A percentile compares a stretch with the other conserved stretches of the same genome.
These are phyloP conservation scores for Crocuta crocuta DNA, from an alignment of 2,113 vertebrate genomes.

Conservation along the genomic window DNA sequence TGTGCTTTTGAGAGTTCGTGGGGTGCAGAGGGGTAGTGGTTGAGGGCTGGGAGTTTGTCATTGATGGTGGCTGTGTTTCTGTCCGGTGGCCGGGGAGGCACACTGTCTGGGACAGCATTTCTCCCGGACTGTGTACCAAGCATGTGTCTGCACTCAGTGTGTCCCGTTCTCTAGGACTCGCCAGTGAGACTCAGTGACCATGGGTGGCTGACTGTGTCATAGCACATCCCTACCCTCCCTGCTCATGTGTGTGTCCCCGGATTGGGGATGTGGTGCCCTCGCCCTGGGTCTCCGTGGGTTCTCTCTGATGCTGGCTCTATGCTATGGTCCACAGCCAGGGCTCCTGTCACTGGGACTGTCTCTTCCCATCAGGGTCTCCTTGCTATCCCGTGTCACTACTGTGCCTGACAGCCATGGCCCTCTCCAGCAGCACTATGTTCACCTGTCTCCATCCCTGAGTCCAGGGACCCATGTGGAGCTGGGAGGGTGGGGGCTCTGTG, in stretches of 20 bases:
- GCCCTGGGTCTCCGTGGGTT: not conserved
- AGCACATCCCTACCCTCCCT: not conserved
- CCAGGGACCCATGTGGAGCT: not conserved
- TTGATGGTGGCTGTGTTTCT: not conserved
- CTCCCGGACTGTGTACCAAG: not conserved
- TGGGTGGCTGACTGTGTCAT: not conserved
- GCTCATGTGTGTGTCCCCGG: not conserved
- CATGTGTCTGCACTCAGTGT: not conserved
- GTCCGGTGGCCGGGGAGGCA: no score
- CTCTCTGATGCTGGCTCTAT: not conserved
- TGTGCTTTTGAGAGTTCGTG: not conserved
- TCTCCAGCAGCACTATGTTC: not conserved
- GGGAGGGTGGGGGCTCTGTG: not conserved
- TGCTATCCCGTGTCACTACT: rapidly evolving
- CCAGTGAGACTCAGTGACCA: not conserved
- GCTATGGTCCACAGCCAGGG: not conserved
- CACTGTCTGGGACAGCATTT: not conserved
- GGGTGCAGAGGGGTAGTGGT: not conserved
- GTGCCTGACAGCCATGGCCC: not conserved
- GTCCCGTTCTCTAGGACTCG: not conserved
- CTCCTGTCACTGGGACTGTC: not conserved
- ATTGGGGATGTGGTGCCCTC: not conserved
- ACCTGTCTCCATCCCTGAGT: not conserved
- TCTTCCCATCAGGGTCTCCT: not conserved
- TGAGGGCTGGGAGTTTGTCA: not conserved